These are phyloP conservation scores for Neoascia interrupta DNA, from an alignment of 2,888 invertebrate species.

Conservation along the genomic window DNA sequence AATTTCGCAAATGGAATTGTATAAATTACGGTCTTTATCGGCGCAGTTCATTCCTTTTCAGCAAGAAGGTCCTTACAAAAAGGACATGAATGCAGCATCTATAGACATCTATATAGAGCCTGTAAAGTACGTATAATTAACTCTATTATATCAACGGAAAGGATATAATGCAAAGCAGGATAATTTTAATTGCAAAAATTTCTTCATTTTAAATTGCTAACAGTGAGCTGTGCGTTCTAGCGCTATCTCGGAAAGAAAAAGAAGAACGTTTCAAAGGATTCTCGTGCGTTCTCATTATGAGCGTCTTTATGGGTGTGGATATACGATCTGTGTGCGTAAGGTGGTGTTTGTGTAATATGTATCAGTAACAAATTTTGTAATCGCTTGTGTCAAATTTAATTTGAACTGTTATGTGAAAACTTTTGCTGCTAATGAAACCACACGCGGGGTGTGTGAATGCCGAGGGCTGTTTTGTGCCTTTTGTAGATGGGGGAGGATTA, in stretches of 20 bases:
- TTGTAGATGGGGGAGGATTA: neutral
- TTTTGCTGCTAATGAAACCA: constrained; percentile 34
- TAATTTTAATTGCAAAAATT: constrained; percentile 26
- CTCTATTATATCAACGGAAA: neutral
- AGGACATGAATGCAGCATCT: neutral
- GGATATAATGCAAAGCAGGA: neutral
- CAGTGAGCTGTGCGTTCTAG: neutral
- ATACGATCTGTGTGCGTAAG: too few relatives aligned
- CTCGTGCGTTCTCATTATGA: too few relatives aligned
- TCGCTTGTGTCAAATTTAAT: constrained; percentile 63
- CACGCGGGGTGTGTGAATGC: neutral
- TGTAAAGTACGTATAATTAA: neutral
- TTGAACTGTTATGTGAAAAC: constrained; percentile 47
- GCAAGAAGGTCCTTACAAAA: too few relatives aligned
- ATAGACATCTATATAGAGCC: neutral
- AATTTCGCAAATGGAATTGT: constrained; percentile 31
- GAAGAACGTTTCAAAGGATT: constrained; percentile 13
- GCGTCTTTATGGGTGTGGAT: too few relatives aligned
- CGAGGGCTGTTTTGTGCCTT: neutral
- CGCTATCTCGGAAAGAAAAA: neutral
- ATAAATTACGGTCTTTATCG: constrained; percentile 27
- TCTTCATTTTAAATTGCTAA: neutral
- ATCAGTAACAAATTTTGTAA: constrained; percentile 61
- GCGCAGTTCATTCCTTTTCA: neutral
- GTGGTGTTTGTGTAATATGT: neutral